These are phyloP conservation scores for Platypus cylindrus DNA, from an alignment of 2,888 invertebrate genomes.

Conservation along the genomic window DNA sequence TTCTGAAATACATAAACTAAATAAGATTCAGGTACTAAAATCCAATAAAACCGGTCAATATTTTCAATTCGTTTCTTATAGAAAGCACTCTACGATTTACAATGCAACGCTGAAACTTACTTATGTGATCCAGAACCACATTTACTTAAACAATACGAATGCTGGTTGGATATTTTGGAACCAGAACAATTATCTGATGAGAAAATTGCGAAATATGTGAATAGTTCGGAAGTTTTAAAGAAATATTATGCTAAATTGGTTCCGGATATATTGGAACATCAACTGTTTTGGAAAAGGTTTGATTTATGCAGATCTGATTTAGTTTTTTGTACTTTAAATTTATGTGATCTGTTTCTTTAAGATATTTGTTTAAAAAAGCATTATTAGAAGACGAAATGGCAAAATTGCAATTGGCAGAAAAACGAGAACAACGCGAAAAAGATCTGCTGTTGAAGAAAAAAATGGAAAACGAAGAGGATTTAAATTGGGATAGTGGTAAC, in stretches of 20 bases:
- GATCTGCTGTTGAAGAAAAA: constrained; percentile 1
- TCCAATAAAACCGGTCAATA: too few species aligned
- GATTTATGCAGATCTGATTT: not conserved
- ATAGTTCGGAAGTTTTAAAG: constrained; percentile 38
- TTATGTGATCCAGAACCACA: constrained; percentile 50
- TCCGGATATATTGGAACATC: constrained; percentile 55
- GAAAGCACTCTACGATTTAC: constrained; percentile 58
- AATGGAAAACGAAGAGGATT: constrained; percentile 33
- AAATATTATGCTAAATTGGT: constrained; percentile 47
- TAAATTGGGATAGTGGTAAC: constrained; percentile 39
- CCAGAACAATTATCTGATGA: constrained; percentile 41
- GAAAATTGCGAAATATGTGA: constrained; percentile 47
- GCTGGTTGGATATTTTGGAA: constrained; percentile 45
- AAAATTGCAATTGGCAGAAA: constrained; percentile 47
- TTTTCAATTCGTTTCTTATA: constrained; percentile 7
- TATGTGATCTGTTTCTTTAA: constrained; percentile 10
- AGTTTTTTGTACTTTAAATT: not conserved
- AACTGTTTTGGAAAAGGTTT: constrained; percentile 68
- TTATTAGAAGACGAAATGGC: constrained; percentile 61
- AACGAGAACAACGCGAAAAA: constrained; percentile 36
- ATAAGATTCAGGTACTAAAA: constrained; percentile 39
- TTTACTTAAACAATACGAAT: constrained; percentile 41
- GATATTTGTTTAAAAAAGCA: constrained; percentile 70
- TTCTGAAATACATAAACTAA: constrained; percentile 50
- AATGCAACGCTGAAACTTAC: constrained; percentile 61